A percentile compares a stretch with the other conserved stretches of the same genome.
These are phyloP conservation scores for Halictus rubicundus DNA, from an alignment of 1,140 invertebrate species.

Conservation along the genomic window DNA sequence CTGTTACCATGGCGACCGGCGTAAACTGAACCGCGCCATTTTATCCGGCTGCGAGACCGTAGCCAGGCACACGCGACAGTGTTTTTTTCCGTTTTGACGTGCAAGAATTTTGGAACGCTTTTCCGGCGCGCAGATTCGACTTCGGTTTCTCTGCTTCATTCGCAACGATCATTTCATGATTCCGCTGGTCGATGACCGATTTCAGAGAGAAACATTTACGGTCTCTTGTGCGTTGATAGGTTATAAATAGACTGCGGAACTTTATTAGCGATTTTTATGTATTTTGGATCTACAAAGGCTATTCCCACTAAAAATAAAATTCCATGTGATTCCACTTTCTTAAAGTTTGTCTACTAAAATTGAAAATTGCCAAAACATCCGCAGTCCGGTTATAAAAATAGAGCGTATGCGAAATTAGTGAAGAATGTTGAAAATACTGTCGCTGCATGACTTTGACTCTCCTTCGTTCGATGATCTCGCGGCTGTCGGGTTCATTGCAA, in stretches of 20 bases:
- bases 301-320: too few species aligned
- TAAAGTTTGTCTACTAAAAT: too few species aligned
- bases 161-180: neutral
- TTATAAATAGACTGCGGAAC: slow-evolving; percentile 19
- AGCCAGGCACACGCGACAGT: neutral
- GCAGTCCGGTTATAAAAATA: too few species aligned
- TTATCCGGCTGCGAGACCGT: slow-evolving; percentile 27
- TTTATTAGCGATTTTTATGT: too few species aligned
- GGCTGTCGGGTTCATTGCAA: slow-evolving; percentile 62
- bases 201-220: too few species aligned
- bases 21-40: slow-evolving; percentile 45
- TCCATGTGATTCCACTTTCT: too few species aligned
- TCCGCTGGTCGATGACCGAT: neutral
- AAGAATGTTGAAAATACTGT: slow-evolving; percentile 74
- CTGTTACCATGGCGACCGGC: slow-evolving; percentile 45
- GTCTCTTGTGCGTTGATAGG: slow-evolving; percentile 24
- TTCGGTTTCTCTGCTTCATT: too few species aligned
- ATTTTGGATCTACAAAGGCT: too few species aligned
- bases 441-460: slow-evolving; percentile 69
- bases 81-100: too few species aligned
- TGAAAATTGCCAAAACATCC: too few species aligned
- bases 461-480: slow-evolving; percentile 63
- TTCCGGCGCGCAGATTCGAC: neutral
- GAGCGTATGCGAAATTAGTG: neutral
- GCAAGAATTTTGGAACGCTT: neutral